These are phyloP conservation scores for Chloroceryle aenea DNA, from an alignment of 2,113 vertebrate species.

Conservation along the genomic window DNA sequence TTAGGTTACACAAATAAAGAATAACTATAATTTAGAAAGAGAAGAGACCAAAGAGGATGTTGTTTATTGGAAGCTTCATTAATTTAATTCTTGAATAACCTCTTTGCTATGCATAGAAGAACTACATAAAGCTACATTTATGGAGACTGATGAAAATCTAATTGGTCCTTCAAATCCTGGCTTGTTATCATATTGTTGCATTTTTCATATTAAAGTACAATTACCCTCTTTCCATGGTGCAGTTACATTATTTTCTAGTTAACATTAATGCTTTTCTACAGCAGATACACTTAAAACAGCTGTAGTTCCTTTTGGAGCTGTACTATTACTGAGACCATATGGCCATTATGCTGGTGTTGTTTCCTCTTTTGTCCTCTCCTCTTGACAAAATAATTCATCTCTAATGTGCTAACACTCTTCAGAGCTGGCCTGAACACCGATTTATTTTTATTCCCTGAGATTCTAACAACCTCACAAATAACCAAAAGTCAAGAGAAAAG, in stretches of 20 bases:
- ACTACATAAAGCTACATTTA: neutral
- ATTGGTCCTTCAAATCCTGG: conserved; percentile 36
- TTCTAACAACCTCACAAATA: neutral
- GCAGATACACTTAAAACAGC: conserved; percentile 64
- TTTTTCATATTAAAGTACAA: conserved; percentile 57
- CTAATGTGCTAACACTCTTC: conserved; percentile 45
- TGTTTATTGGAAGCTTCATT: neutral
- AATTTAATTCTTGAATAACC: neutral
- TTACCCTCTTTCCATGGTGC: conserved; percentile 30
- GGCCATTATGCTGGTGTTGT: conserved; percentile 21
- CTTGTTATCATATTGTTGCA: conserved; percentile 39
- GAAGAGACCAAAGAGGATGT: neutral
- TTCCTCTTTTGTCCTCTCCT: conserved; percentile 59
- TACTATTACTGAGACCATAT: conserved; percentile 69
- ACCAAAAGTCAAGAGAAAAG: neutral
- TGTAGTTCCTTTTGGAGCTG: conserved; percentile 48
- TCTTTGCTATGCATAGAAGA: neutral
- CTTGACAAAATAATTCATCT: conserved; percentile 62
- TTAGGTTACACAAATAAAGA: neutral
- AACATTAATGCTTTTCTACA: conserved; percentile 45
- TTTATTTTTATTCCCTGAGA: conserved; percentile 27
- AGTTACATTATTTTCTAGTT: conserved; percentile 49
- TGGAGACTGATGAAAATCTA: neutral
- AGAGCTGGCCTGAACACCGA: conserved; percentile 18
- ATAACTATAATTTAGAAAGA: neutral